A percentile compares a stretch with the other conserved stretches of the same genome.
phyloP scores from a whole-genome alignment of 2,797 vertebrate species.

The Takifugu rubripes region DNA sequence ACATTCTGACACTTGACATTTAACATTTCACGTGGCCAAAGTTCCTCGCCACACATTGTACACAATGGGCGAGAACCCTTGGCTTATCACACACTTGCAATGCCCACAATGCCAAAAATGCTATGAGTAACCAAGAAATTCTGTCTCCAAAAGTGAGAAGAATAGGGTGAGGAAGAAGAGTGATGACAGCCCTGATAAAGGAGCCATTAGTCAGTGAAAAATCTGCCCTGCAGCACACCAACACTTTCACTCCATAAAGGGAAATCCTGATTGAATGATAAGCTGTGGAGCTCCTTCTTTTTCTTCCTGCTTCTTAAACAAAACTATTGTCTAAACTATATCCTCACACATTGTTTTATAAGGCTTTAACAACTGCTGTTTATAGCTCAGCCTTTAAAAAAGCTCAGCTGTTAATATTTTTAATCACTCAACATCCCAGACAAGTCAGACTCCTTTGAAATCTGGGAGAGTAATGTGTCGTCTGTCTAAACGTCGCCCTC shows the following conservation, averaged over 20 bases:
- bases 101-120: constrained; percentile 14
- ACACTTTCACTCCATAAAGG: constrained; percentile 25
- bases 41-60: constrained; percentile 19
- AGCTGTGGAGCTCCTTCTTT: not conserved
- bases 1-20: constrained; percentile 48
- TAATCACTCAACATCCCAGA: constrained; percentile 1
- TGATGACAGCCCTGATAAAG: constrained; percentile 1
- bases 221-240: constrained; percentile 7
- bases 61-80: not conserved
- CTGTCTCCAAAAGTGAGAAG: not conserved
- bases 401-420: no score
- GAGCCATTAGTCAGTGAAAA: constrained; percentile 13
- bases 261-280: constrained; percentile 29
- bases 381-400: no score
- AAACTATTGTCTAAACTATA: not conserved
- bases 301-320: not conserved
- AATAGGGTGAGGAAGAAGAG: constrained; percentile 1
- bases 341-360: not conserved
- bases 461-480: constrained; percentile 2
- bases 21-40: constrained; percentile 15
- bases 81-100: constrained; percentile 2
- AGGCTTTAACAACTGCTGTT: no score
- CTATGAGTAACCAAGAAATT: constrained; percentile 7
- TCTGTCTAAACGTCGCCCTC: constrained; percentile 17
- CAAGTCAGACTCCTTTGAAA: constrained; percentile 4